Base-by-base conservation (phyloP, 2,113 vertebrate species). In the Oophaga pumilio region DNA sequence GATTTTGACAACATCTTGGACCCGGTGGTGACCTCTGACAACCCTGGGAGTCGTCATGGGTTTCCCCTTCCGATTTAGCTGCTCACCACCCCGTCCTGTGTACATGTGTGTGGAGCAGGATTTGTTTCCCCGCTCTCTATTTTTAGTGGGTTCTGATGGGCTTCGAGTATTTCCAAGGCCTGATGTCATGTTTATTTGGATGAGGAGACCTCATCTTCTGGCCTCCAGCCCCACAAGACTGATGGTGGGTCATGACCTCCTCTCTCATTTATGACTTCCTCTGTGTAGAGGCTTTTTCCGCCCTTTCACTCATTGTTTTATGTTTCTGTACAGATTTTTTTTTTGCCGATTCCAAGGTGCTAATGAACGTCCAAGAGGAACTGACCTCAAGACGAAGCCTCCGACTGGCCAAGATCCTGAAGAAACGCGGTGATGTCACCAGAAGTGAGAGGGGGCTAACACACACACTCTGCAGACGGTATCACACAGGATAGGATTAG, bases 211-310 rank as follows among this genome's bases (percentile, higher is more conserved):
- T 87, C 76, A 69, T 66, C 50, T 82, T 77, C 79, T 62, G 78
- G 64, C 26, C 53, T 87, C 18, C 68, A 78, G n/a, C 52, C 68
- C 49, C 76, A 59, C 15, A 71, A 87, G 85, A 87, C 49, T 11
- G 26, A 80, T 87, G 80, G 64, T 5, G 18, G 85, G 64, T 80
- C 76, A 5, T 49, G 85, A 66, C 76, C 85, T 77, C 15, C 85
- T 57, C 24, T 26, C 26, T 86, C 85, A 79, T 87, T 87, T 57
- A 85, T 71, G 76, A 87, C 64, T 87, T 80, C 76, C 76, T 80
- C 74, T 71, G 50, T 33, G 68, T 26, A 50, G 56, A 15, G 28
- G 52, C 53, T 52, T 80, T 79, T 79, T 78, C 76, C 33, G 13
- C 49, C 18, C 68, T 78, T 66, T 18, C 60, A 74, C 50, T 57